Conservation (phyloP, 2,888 invertebrate genomes). For the Lepetodrilus schrolli region DNA sequence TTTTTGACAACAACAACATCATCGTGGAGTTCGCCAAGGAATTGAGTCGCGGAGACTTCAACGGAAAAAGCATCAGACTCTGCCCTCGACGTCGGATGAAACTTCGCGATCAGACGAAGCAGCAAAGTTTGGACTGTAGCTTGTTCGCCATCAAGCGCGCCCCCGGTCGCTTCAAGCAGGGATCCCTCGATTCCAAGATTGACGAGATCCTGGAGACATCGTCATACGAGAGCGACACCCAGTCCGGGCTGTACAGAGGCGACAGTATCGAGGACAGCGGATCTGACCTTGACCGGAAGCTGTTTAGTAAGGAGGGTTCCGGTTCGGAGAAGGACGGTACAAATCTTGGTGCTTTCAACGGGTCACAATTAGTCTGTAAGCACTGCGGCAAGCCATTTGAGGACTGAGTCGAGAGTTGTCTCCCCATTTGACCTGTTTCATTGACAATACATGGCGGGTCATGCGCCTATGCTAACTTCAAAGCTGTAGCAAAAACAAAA, state of each 20-base stretch:
- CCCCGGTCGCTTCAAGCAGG: conserved; percentile 61
- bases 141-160: conserved; percentile 37
- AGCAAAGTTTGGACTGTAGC: conserved; percentile 70
- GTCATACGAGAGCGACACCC: conserved; percentile 40
- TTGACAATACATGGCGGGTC: too few relatives aligned
- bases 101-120: conserved; percentile 65
- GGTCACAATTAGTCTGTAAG: conserved; percentile 52
- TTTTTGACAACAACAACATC: conserved; percentile 68
- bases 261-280: conserved; percentile 27
- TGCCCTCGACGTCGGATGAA: conserved; percentile 69
- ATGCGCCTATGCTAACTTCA: too few relatives aligned
- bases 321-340: not conserved
- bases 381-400: conserved; percentile 61
- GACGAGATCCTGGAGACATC: conserved; percentile 72
- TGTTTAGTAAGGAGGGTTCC: too few relatives aligned
- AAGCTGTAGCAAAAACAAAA: too few relatives aligned
- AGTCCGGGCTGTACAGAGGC: not conserved
- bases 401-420: conserved; percentile 29
- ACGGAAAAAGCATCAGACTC: conserved; percentile 65
- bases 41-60: conserved; percentile 62
- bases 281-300: not conserved
- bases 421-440: too few relatives aligned
- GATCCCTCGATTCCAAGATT: conserved; percentile 73
- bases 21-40: conserved; percentile 67
- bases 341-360: conserved; percentile 38